phyloP scores from a whole-genome alignment of 2,888 invertebrate genomes.

The Pardosa pseudoannulata region DNA sequence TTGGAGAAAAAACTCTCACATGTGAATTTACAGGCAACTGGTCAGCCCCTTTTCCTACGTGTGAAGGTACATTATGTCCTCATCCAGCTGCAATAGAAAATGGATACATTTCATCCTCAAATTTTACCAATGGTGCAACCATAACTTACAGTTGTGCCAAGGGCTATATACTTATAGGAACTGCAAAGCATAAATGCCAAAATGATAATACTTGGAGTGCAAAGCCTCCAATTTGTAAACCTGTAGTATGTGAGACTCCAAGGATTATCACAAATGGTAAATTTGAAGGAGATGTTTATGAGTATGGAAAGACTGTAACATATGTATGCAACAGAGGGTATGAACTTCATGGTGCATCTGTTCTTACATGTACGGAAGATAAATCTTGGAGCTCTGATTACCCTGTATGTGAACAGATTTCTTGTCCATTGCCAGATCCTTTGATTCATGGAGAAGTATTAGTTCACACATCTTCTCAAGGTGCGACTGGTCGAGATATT shows the following conservation, averaged over 20 bases:
- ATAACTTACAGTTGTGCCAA: slow-evolving; percentile 70
- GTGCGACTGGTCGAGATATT: slow-evolving; percentile 47
- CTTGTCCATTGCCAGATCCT: slow-evolving; percentile 64
- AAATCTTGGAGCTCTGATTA: slow-evolving; percentile 47
- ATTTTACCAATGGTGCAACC: slow-evolving; percentile 63
- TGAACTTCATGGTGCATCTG: slow-evolving; percentile 54
- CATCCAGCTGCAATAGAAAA: slow-evolving; percentile 75
- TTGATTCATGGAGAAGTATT: slow-evolving; percentile 60
- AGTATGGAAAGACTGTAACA: slow-evolving; percentile 61
- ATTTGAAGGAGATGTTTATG: slow-evolving; percentile 44
- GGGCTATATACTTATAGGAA: slow-evolving; percentile 76
- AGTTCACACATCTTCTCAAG: slow-evolving; percentile 62
- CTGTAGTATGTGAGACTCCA: slow-evolving; percentile 73
- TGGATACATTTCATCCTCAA: slow-evolving; percentile 71
- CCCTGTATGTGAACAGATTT: slow-evolving; percentile 64
- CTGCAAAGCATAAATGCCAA: slow-evolving; percentile 72
- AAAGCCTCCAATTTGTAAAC: slow-evolving; percentile 74
- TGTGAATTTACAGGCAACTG: slow-evolving; percentile 63
- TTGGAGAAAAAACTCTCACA: slow-evolving; percentile 49
- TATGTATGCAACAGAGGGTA: slow-evolving; percentile 73
- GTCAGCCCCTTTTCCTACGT: slow-evolving; percentile 73
- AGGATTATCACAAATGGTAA: slow-evolving; percentile 65
- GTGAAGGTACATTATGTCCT: slow-evolving; percentile 75
- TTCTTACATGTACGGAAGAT: slow-evolving; percentile 51
- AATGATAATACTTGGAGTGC: slow-evolving; percentile 73